Base-by-base conservation (phyloP, 2,888 invertebrate species). In the Drosophila crucigera region DNA sequence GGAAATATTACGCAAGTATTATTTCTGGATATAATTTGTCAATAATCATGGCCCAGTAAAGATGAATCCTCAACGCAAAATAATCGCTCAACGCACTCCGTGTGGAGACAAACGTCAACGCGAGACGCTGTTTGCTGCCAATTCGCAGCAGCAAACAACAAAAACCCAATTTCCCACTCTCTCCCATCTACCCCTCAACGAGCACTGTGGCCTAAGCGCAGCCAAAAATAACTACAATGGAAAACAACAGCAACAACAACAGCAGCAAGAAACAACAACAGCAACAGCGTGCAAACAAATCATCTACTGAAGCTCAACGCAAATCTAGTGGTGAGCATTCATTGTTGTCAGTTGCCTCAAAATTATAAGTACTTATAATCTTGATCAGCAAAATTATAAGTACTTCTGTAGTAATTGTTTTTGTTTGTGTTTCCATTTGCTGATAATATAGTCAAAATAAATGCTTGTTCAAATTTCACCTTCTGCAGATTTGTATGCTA, bases 201-300 rank as follows among this genome's bases (percentile, higher is more conserved):
- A 59, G 41, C 33, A 67, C 61, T 73, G 70, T 70, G 67, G 52
- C 35, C 54, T 78, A 30, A 77, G 35, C 63, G 78, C 82, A 78
- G 78, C 61, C 66, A 81, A 72, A 53, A 80, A 78, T 75, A 97
- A 96, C 94, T 52, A 88, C 74, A 82, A 92, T 92, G 89, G 92
- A 91, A 39, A 56, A 39, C 56, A 56, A 53, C 53, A 53, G 22
- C 76, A 39, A 35, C 35, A 35, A 19, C 74, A 89, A 79, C 83
- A 96, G 94, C 97, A 97, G 70, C 75, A 78, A 80, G 61, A 81
- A 84, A 80, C 97, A 97, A 94, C 96, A 96, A 94, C 97, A 97
- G 64, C 85, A 95, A 93, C 95, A 95, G 92, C 95, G 94, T 94
- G 95, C 96, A 94, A 94, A 95, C 94, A 95, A 95, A 93, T 94